Conservation (phyloP, 35 echinoderm and acorn worm genomes). For the Apostichopus parvimensis region DNA sequence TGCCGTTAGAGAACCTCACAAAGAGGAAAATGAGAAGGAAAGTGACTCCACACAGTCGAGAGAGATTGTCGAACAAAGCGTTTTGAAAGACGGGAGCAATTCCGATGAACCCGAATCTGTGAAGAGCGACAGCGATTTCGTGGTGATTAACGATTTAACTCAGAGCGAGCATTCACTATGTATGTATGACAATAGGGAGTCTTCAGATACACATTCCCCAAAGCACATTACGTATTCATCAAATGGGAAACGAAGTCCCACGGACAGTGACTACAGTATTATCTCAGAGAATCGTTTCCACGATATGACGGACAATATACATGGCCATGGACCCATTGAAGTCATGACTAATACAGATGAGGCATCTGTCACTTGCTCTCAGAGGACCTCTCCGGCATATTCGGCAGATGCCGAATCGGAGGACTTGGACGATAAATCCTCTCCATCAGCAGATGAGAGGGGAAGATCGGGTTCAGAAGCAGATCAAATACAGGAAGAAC, state of each 20-base stretch:
- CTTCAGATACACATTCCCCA: conserved; percentile 83
- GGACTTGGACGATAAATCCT: conserved; percentile 81
- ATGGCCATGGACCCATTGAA: conserved; percentile 39
- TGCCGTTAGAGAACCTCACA: not conserved
- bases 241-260: conserved; percentile 93
- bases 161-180: conserved; percentile 82
- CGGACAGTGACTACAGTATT: conserved; percentile 97
- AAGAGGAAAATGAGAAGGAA: not conserved
- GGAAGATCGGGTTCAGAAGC: conserved; percentile 60
- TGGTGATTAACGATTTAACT: conserved; percentile 93
- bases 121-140: conserved; percentile 97
- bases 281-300: conserved; percentile 89
- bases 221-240: conserved; percentile 90
- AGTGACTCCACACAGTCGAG: not conserved
- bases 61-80: not conserved
- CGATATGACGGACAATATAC: conserved; percentile 78
- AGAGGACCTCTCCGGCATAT: conserved; percentile 85
- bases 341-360: conserved; percentile 70
- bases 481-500: conserved; percentile 19
- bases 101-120: conserved; percentile 67
- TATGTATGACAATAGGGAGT: conserved; percentile 80
- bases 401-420: conserved; percentile 96
- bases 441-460: conserved; percentile 63
- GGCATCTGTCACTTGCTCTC: conserved; percentile 58
- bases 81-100: conserved; percentile 26